These are phyloP conservation scores for Clarias batrachus DNA, from an alignment of 2,113 vertebrate genomes.

Conservation along the genomic window DNA sequence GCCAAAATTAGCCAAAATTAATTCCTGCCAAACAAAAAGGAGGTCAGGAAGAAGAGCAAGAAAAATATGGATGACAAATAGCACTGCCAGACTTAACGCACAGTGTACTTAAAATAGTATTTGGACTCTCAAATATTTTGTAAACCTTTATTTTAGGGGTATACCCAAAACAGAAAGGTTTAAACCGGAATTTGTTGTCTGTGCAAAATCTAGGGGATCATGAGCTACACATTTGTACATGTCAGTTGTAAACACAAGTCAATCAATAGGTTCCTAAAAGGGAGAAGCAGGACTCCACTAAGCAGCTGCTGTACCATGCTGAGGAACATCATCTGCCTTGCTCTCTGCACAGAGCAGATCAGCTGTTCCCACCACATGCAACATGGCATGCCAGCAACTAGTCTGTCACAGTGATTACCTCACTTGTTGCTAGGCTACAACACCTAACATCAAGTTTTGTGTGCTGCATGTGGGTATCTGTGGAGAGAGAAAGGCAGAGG, in stretches of 20 bases:
- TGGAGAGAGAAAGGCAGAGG: constrained; percentile 56
- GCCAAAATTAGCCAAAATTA: neutral
- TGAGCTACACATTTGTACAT: constrained; percentile 31
- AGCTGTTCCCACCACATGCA: constrained; percentile 72
- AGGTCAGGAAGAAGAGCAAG: neutral
- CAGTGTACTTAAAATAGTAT: neutral
- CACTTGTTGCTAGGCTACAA: constrained; percentile 82
- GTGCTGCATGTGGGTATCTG: constrained; percentile 74
- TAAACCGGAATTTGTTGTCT: neutral
- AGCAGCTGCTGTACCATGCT: constrained; percentile 62
- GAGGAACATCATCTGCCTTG: constrained; percentile 69
- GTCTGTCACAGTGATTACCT: constrained; percentile 80
- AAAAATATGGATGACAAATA: neutral
- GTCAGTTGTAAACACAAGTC: constrained; percentile 40
- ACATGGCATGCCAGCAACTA: constrained; percentile 75
- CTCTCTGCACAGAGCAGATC: constrained; percentile 72
- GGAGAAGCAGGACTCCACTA: constrained; percentile 43
- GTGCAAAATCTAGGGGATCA: neutral
- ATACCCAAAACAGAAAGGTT: constrained; percentile 3
- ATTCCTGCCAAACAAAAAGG: neutral
- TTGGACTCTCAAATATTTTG: neutral
- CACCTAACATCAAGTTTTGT: constrained; percentile 74
- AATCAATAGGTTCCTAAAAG: constrained; percentile 48
- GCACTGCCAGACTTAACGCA: neutral
- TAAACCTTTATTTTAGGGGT: neutral